phyloP scores from a whole-genome alignment of 2,797 vertebrate species.

The Nyctibius grandis region DNA sequence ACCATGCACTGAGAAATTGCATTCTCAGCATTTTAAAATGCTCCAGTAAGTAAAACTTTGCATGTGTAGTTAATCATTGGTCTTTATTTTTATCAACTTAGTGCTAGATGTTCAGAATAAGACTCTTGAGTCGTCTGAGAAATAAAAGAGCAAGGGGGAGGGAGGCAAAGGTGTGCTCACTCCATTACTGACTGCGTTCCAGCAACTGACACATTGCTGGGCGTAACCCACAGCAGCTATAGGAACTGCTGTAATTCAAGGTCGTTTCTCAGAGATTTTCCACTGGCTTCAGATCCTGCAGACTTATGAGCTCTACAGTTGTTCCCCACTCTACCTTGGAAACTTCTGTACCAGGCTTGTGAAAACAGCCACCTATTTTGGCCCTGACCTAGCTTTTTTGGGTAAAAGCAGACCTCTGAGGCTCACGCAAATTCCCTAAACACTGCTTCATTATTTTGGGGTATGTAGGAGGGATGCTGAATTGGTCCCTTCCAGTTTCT shows the following conservation, averaged over 20 bases:
- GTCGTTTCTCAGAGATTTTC: background rate
- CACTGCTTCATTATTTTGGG: background rate
- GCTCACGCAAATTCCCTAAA: background rate
- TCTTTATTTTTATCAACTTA: background rate
- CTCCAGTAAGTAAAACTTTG: background rate
- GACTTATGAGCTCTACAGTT: background rate
- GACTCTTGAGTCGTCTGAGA: background rate
- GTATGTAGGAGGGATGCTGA: background rate
- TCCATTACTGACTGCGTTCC: background rate
- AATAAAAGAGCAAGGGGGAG: background rate
- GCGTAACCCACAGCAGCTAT: background rate
- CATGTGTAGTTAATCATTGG: background rate
- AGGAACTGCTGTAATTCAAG: background rate
- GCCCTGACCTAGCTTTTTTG: background rate
- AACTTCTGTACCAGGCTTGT: background rate
- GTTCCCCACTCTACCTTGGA: background rate
- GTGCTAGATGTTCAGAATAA: background rate
- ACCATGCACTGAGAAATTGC: background rate
- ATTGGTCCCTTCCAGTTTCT: background rate
- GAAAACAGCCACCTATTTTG: background rate
- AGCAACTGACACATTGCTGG: background rate
- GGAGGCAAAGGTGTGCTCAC: background rate
- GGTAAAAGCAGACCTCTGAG: background rate
- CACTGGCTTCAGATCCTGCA: background rate
- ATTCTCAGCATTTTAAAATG: background rate